Evolutionary conservation across 1,140 invertebrate genomes (phyloP), one percentile per base, ranked within the genome.

Genomic region (Globodera ellingtonae): DNA sequence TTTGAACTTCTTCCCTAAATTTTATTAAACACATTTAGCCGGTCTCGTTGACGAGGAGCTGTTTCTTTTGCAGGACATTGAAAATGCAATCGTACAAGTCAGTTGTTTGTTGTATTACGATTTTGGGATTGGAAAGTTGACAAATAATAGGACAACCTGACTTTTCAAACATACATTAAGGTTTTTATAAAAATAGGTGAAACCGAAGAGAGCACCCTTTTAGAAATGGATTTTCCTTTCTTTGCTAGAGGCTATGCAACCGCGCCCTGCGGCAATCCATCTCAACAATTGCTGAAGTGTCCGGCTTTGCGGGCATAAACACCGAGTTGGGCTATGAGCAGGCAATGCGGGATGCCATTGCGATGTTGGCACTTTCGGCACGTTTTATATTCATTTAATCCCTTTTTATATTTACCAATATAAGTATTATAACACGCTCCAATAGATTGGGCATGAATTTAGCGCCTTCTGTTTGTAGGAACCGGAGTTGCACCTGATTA

Each of bases 21-120:
- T 52, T 52, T 52, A 52, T 52, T 52, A 52, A 3, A 46, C 18
- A 7, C 46, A 62, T 75, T 75, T 75, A 77, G 79, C 78, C 44
- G 87, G 87, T 18, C 46, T 88, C 21, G 48, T 80, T 10, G 87
- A 88, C 74, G 87, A 88, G 75, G 74, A 81, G 8, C 72, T 88
- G 7, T 81, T 89, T 18, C 67, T 87, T 24, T 72, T 82, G 7
- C 82, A 85, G 2, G 87, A 88, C 78, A 77, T 88, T 66, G 87
- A 88, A 75, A 84, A 88, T 67, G 79, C 87, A 9, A 82, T 88
- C 44, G 72, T 89, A 56, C 87, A 88, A 47, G 84, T 87, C 65
- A 18, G 21, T 62, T 2, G 9, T 18, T 77, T 83, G 18, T 18
- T 35, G 35, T 35, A 35, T 35, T 35, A 35, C 35, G 35, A 24